Percentiles rank a stretch among this genome's conserved stretches.
Evolutionary conservation across 2,888 invertebrate species (phyloP).

Genomic region (Microplitis deprimator): DNA sequence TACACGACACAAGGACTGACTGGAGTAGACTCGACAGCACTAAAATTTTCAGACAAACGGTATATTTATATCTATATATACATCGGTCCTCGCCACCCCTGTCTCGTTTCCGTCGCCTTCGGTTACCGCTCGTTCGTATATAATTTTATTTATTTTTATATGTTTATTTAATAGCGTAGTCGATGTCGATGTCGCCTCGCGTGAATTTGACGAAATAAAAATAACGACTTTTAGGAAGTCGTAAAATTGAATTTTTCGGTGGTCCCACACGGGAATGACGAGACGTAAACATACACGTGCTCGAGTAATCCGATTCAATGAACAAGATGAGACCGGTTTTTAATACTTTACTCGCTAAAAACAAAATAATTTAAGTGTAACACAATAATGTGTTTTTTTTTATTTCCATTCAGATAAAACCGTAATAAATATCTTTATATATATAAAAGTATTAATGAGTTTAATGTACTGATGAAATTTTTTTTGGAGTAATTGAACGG

Average conservation of each 20-base stretch:
- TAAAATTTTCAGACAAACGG: too few relatives aligned
- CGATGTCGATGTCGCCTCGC: neutral
- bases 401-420: neutral
- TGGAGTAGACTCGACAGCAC: too few relatives aligned
- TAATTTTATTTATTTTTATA: too few relatives aligned
- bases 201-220: conserved; percentile 21
- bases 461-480: conserved; percentile 24
- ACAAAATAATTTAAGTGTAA: conserved; percentile 18
- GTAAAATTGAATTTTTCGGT: conserved; percentile 21
- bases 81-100: too few relatives aligned
- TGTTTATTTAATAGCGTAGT: neutral
- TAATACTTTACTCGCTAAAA: neutral
- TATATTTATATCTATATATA: too few relatives aligned
- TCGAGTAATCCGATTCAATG: conserved; percentile 20
- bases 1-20: too few relatives aligned
- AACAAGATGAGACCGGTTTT: conserved; percentile 23
- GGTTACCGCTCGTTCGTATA: too few relatives aligned
- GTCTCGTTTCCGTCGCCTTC: too few relatives aligned
- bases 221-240: conserved; percentile 13
- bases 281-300: conserved; percentile 31
- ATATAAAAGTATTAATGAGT: conserved; percentile 1
- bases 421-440: neutral
- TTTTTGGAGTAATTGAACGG: conserved; percentile 35
- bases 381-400: conserved; percentile 3
- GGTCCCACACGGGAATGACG: conserved; percentile 13